These are phyloP conservation scores for Sphyrna mokarran DNA, from an alignment of 2,113 vertebrate genomes.

Conservation along the genomic window DNA sequence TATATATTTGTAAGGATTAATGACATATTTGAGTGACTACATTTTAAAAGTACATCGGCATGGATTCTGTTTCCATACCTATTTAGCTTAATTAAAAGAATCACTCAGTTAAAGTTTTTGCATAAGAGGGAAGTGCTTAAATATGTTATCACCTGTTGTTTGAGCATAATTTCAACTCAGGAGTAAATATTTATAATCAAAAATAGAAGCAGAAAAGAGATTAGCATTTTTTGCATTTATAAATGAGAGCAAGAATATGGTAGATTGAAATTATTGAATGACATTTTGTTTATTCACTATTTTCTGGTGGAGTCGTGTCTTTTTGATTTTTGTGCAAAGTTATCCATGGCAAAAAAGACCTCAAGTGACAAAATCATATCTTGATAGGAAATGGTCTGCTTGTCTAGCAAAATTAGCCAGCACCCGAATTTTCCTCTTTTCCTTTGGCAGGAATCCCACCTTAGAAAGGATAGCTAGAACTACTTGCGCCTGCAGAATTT, in stretches of 20 bases:
- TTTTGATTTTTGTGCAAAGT: neutral
- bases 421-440: neutral
- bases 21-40: neutral
- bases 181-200: neutral
- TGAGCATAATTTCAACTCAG: neutral
- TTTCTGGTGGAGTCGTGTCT: neutral
- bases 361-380: neutral
- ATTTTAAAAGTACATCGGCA: neutral
- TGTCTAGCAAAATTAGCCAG: neutral
- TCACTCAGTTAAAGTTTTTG: neutral
- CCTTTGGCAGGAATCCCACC: neutral
- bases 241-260: neutral
- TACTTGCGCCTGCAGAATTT: neutral
- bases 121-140: neutral
- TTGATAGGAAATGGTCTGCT: neutral
- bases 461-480: neutral
- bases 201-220: neutral
- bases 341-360: neutral
- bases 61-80: neutral
- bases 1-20: neutral
- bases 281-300: neutral
- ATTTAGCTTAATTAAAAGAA: neutral
- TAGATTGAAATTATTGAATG: conserved; percentile 2
- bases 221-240: neutral
- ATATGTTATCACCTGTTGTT: neutral